Evolutionary conservation across 2,888 invertebrate species (phyloP), one percentile per base, ranked within the genome.

Genomic region (Phytoseiulus persimilis): DNA sequence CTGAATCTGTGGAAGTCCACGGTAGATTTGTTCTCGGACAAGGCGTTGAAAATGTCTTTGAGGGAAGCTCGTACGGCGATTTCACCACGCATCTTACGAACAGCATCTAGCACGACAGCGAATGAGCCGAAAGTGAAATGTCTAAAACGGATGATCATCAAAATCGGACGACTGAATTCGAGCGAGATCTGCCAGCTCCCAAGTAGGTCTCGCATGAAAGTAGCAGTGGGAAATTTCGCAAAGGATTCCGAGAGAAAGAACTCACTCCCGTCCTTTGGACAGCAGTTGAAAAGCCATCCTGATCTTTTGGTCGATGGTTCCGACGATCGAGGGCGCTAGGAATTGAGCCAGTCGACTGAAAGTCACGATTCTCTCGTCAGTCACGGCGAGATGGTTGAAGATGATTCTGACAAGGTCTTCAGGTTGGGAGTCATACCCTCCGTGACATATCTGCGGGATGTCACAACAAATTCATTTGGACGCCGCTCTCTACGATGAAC

Each of bases 241-340:
- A 2, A 83, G 18, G 28, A 83, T 31, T 11, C 31, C 23, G 6
- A n/a, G 23, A 32, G 83, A 11, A 2, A 65, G 14, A 23, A 14
- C 65, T 65, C 23, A 65, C 87, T n/a, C 87, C 11, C 31, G 31
- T 33, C 45, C 9, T 1, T 87, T 39, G 6, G 87, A 33, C 6
- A 87, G 87, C 11, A 87, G 39, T 28, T 87, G n/a, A 33, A 87
- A 87, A 5, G 87, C 87, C 33, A 33, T 39, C 39, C 31, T 45
- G 18, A 87, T 33, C 18, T 87, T 87, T 23, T 87, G n/a, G 11
- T 87, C 87, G 6, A 33, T 87, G 3, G 32, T 39, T 33, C 87
- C 87, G 32, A 87, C 87, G 23, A 87, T 33, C 0, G 87, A 45
- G 39, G 23, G 28, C 23, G 87, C 32, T 5, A 87, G 11, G 45